phyloP scores from a whole-genome alignment of 2,113 vertebrate species.

The Felis chaus region DNA sequence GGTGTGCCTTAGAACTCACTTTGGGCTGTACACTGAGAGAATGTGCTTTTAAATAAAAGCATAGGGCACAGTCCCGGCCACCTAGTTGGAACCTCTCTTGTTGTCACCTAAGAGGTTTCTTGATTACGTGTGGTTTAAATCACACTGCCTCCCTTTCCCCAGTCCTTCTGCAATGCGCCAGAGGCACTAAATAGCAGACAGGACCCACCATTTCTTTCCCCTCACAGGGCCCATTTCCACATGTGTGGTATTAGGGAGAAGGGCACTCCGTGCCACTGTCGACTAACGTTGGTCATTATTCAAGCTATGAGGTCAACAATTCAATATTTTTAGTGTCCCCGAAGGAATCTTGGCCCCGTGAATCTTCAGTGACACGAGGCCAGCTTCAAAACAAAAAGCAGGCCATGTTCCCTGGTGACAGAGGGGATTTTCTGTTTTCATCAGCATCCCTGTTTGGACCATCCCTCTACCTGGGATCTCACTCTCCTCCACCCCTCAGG shows the following conservation, averaged over 20 bases:
- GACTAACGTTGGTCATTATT: not conserved
- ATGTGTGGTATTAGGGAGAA: accelerated
- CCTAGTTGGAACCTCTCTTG: not conserved
- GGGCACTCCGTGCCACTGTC: not conserved
- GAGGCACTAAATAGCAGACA: not conserved
- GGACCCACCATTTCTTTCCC: no score
- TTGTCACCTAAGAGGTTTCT: not conserved
- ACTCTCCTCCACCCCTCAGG: not conserved
- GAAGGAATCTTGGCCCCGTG: not conserved
- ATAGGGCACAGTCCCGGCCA: not conserved
- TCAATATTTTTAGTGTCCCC: not conserved
- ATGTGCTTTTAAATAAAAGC: not conserved
- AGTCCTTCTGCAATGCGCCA: not conserved
- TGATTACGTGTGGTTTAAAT: not conserved
- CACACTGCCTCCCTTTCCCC: not conserved
- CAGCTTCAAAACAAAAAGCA: not conserved
- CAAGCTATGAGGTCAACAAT: not conserved
- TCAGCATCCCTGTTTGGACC: not conserved
- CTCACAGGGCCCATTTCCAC: not conserved
- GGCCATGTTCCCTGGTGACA: not conserved
- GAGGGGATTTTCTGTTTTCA: not conserved
- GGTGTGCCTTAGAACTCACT: not conserved
- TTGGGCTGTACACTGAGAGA: not conserved
- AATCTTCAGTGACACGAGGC: not conserved
- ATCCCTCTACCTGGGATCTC: not conserved